phyloP scores from a whole-genome alignment of 2,888 invertebrate genomes.

The Ochropacha duplaris region DNA sequence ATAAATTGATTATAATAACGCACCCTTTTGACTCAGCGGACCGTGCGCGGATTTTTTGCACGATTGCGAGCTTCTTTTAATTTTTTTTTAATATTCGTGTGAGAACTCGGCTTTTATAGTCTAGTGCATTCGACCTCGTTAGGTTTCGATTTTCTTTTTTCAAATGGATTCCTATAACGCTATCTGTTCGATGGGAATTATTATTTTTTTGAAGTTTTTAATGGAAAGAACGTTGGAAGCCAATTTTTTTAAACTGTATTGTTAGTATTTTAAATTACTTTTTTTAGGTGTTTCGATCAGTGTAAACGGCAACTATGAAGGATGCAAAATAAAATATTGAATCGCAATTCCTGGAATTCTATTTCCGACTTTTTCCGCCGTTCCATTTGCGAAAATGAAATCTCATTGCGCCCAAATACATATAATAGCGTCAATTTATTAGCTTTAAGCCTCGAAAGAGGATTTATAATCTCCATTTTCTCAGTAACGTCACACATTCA shows the following conservation, averaged over 20 bases:
- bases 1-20: conserved; percentile 61
- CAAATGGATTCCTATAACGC: conserved; percentile 33
- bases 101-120: conserved; percentile 67
- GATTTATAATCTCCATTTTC: neutral
- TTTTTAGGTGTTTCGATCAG: no score
- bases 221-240: conserved; percentile 9
- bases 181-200: conserved; percentile 23
- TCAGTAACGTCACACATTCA: neutral
- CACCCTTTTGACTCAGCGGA: conserved; percentile 64
- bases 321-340: no score
- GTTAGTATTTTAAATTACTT: no score
- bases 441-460: neutral
- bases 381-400: no score
- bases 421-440: no score
- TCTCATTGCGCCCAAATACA: no score
- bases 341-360: no score
- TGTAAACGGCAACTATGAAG: no score
- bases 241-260: neutral
- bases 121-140: conserved; percentile 50
- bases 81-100: conserved; percentile 41
- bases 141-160: conserved; percentile 21
- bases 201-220: conserved; percentile 13
- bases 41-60: conserved; percentile 71
- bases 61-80: conserved; percentile 45
- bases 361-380: no score